These are phyloP conservation scores for Theonella swinhoei DNA, from an alignment of 37 sponge, comb jelly and placozoan species.

Conservation along the genomic window DNA sequence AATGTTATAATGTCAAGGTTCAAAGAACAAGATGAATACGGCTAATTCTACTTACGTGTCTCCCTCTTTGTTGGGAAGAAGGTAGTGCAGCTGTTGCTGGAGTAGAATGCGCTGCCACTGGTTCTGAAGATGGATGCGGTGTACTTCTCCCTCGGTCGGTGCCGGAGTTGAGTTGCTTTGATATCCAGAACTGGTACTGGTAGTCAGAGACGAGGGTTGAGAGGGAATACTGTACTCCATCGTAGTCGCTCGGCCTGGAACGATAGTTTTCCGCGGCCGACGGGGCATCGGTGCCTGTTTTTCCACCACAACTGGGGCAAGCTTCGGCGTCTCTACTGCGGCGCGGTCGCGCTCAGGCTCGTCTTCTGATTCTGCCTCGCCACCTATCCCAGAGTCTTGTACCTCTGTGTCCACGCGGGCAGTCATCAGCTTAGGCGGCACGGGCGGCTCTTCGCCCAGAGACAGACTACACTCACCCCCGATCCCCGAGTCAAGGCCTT, in stretches of 20 bases:
- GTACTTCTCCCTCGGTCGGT: neutral
- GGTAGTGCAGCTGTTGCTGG: conserved; percentile 34
- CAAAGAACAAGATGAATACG: neutral
- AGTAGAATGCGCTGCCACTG: conserved; percentile 3
- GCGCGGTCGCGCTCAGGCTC: neutral
- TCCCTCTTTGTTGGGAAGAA: conserved; percentile 75
- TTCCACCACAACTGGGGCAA: neutral
- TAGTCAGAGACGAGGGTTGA: neutral
- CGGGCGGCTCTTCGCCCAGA: neutral
- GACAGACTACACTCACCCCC: neutral
- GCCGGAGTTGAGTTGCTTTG: no score
- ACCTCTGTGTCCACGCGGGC: neutral
- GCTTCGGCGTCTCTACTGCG: neutral
- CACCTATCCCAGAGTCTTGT: neutral
- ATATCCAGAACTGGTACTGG: neutral
- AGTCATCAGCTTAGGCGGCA: neutral
- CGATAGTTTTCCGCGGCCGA: neutral
- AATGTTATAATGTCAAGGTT: neutral
- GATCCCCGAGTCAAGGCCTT: conserved; percentile 7
- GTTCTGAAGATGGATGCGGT: neutral
- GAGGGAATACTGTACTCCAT: neutral
- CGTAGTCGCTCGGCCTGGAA: neutral
- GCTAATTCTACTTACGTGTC: conserved; percentile 67
- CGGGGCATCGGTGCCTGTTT: neutral
- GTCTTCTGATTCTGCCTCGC: neutral